Base-by-base conservation (phyloP, 2,888 invertebrate species). In the Agrochola circellaris region DNA sequence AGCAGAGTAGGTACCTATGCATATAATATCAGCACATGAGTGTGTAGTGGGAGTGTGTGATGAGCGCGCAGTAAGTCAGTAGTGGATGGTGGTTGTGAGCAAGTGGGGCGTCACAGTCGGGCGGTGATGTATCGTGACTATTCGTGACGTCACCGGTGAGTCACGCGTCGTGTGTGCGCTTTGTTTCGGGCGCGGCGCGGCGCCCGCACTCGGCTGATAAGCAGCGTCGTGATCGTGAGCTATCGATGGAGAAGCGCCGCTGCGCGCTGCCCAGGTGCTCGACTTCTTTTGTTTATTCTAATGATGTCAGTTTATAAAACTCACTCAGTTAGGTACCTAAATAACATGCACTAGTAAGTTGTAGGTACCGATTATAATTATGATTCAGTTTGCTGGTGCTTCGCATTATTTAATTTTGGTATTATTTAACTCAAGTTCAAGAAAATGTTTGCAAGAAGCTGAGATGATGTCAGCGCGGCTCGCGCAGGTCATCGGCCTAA, bases 121-220 rank as follows among this genome's bases (percentile, higher is more conserved):
- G 56, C 42, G 72, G 65, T 30, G 71, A 68, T 15, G 72, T 2
- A 23, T 60, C 56, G n/a, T 54, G 11, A n/a, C n/a, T 54, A 54
- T n/a, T 11, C 61, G 69, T 77, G 85, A 79, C 73, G 77, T 84
- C 86, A 81, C 61, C 82, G 81, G 26, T 84, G 87, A 87, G 67
- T 86, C 86, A 87, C 58, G 71, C 81, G 61, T 61, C 42, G 73
- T 51, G 73, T 51, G 70, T 38, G 73, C 64, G 73, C 81, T 72
- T 51, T 67, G 70, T 51, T 51, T 34, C 64, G 66, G 65, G 68
- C 77, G 60, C 58, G 65, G 68, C 77, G 62, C 58, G 34, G 45
- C 45, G 60, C 64, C 42, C 64, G 60, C 48, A 26, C 65, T 38
- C 20, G 56, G 2, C 34, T 38, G 30, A 64, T 38, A 77, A 51